Conservation (phyloP, 2,888 invertebrate genomes). For the Eledona agricola region DNA sequence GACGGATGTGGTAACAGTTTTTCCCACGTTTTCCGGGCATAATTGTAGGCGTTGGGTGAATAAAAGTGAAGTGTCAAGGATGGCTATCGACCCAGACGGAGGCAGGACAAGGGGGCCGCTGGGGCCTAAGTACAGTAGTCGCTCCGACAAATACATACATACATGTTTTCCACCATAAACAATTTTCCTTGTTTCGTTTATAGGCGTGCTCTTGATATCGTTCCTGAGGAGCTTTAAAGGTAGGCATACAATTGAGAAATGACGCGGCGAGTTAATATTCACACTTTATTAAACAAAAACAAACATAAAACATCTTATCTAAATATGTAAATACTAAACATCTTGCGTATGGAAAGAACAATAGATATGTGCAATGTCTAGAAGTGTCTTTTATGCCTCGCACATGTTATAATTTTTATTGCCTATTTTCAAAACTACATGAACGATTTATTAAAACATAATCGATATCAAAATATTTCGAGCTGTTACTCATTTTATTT, state of each 20-base stretch:
- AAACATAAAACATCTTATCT: slow-evolving; percentile 62
- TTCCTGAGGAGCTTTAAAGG: too few relatives aligned
- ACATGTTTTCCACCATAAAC: too few relatives aligned
- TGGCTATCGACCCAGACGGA: too few relatives aligned
- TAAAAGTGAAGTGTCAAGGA: too few relatives aligned
- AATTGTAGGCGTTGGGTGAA: too few relatives aligned
- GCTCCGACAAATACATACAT: too few relatives aligned
- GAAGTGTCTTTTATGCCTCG: slow-evolving; percentile 57
- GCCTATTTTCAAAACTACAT: slow-evolving; percentile 51
- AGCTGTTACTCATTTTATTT: slow-evolving; percentile 55
- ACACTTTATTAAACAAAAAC: slow-evolving; percentile 63
- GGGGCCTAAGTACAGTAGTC: too few relatives aligned
- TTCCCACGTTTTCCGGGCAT: too few relatives aligned
- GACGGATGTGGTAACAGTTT: too few relatives aligned
- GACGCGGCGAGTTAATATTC: slow-evolving; percentile 52
- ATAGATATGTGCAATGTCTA: slow-evolving; percentile 61
- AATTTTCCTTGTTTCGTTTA: too few relatives aligned
- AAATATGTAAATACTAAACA: slow-evolving; percentile 60
- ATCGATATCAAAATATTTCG: slow-evolving; percentile 55
- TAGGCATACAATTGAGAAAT: neutral
- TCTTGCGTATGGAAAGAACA: slow-evolving; percentile 62
- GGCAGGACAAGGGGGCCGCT: too few relatives aligned
- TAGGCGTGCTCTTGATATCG: too few relatives aligned
- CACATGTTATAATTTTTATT: slow-evolving; percentile 45
- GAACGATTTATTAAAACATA: slow-evolving; percentile 50